Percentiles rank a stretch among this genome's conserved stretches.
These are phyloP conservation scores for Congeria kusceri DNA, from an alignment of 2,888 invertebrate species.

Conservation along the genomic window DNA sequence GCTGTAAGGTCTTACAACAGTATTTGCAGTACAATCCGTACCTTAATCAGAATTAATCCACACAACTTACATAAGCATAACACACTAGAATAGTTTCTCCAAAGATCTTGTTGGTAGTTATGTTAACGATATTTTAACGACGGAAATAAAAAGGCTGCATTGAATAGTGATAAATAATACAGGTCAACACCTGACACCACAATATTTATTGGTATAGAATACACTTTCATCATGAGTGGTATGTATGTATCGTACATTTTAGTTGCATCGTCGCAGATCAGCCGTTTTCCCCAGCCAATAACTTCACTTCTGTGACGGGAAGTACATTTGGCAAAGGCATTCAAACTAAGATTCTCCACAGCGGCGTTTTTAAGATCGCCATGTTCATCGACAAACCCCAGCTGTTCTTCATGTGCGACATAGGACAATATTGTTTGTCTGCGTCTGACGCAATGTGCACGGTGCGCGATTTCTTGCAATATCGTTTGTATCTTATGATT, in stretches of 20 bases:
- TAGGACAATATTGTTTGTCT: conserved; percentile 15
- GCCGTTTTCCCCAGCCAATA: conserved; percentile 14
- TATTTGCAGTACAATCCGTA: too few relatives aligned
- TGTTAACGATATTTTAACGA: too few relatives aligned
- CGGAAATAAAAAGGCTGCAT: background rate
- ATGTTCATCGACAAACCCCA: conserved; percentile 30
- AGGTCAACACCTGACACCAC: too few relatives aligned
- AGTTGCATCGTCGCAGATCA: conserved; percentile 22
- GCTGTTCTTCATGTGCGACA: conserved; percentile 41
- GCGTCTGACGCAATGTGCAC: conserved; percentile 24
- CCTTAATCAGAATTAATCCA: too few relatives aligned
- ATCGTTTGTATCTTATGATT: too few relatives aligned
- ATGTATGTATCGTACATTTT: background rate
- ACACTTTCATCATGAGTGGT: too few relatives aligned
- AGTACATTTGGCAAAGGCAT: conserved; percentile 17
- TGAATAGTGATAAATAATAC: too few relatives aligned
- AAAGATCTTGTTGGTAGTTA: too few relatives aligned
- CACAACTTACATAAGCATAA: too few relatives aligned
- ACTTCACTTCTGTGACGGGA: conserved; percentile 18
- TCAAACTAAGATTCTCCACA: conserved; percentile 29
- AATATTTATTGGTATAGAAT: too few relatives aligned
- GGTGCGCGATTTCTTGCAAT: conserved; percentile 19
- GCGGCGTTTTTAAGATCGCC: conserved; percentile 29
- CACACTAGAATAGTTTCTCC: too few relatives aligned
- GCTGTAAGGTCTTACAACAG: too few relatives aligned